Evolutionary conservation across 2,888 invertebrate genomes (phyloP).

Genomic region (Stenurella melanura): DNA sequence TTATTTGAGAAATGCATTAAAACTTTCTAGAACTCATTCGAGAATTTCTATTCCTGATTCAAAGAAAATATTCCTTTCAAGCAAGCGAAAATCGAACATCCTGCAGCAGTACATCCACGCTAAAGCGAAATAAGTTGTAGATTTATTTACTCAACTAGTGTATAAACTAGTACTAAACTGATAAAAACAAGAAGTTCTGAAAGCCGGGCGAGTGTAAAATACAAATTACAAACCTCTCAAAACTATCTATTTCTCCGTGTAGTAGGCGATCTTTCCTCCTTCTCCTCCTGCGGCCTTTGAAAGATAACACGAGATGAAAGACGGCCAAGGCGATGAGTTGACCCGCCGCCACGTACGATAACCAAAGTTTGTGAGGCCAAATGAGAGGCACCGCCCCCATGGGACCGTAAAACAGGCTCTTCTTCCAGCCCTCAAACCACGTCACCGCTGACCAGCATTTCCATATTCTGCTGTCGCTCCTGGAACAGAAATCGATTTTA

Average conservation of each 20-base stretch:
- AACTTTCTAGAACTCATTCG: background rate
- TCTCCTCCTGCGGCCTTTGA: constrained; percentile 65
- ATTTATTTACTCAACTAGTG: constrained; percentile 10
- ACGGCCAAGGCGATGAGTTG: constrained; percentile 73
- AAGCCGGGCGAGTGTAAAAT: background rate
- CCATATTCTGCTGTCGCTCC: constrained; percentile 68
- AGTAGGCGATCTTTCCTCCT: constrained; percentile 66
- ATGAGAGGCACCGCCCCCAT: constrained; percentile 68
- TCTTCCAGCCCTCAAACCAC: constrained; percentile 71
- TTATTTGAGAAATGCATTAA: background rate
- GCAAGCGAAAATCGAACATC: background rate
- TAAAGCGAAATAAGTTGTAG: constrained; percentile 8
- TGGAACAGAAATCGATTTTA: constrained; percentile 57
- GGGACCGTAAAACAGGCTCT: constrained; percentile 68
- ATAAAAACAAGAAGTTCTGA: constrained; percentile 5
- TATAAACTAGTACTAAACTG: constrained; percentile 6
- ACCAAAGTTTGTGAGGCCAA: constrained; percentile 74
- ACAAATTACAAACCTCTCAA: constrained; percentile 67
- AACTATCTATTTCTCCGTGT: constrained; percentile 70
- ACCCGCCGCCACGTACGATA: constrained; percentile 74
- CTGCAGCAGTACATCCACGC: background rate
- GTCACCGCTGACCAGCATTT: constrained; percentile 68
- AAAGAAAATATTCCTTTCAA: background rate
- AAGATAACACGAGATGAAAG: constrained; percentile 70
- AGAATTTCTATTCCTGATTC: background rate